Percentiles rank a stretch among this genome's conserved stretches.
Conservation (phyloP, 2,113 vertebrate species). For the Aegotheles bennettii region DNA sequence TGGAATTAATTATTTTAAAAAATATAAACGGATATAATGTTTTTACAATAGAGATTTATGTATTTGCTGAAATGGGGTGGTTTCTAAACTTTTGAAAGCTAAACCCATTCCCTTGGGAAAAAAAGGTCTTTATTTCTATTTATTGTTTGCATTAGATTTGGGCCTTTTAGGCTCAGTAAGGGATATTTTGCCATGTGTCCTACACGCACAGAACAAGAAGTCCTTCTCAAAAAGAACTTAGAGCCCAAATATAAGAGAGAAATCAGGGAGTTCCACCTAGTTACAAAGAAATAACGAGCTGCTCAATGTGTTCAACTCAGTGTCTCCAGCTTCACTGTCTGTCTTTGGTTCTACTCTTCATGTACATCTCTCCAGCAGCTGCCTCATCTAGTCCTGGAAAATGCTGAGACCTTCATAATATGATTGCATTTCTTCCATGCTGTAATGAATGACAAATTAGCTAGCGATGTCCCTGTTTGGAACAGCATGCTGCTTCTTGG, state of each 20-base stretch:
- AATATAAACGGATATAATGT: conserved; percentile 8
- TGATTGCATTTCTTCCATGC: not conserved
- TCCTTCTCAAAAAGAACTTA: not conserved
- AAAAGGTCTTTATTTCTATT: not conserved
- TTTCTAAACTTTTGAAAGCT: conserved; percentile 28
- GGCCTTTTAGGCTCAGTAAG: not conserved
- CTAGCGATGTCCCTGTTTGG: not conserved
- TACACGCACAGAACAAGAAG: not conserved
- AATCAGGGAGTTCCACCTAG: not conserved
- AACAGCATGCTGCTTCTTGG: not conserved
- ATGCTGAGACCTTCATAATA: not conserved
- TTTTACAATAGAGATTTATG: conserved; percentile 22
- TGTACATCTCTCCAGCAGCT: not conserved
- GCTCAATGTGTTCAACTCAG: not conserved
- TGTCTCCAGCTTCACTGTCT: not conserved
- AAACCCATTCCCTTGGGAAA: not conserved
- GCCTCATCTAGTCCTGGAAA: not conserved
- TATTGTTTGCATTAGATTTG: conserved; percentile 7
- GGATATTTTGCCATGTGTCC: not conserved
- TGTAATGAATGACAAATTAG: not conserved
- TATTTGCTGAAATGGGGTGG: not conserved
- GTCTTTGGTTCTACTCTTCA: not conserved
- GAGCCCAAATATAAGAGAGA: not conserved
- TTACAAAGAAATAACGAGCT: not conserved
- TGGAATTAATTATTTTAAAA: conserved; percentile 29